These are phyloP conservation scores for Thyatira batis DNA, from an alignment of 2,888 invertebrate species.

Conservation along the genomic window DNA sequence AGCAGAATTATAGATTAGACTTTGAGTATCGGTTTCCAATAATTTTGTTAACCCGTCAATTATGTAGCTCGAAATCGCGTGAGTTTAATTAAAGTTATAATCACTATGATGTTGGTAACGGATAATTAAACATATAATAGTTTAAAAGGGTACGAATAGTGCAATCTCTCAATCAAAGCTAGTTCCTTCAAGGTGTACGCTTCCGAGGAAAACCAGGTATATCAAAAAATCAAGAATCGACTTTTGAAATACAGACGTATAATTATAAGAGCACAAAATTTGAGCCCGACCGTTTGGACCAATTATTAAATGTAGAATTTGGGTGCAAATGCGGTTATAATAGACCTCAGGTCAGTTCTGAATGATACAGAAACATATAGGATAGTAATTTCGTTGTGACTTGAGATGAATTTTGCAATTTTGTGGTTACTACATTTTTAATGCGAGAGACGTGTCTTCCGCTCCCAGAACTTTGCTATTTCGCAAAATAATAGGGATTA, in stretches of 20 bases:
- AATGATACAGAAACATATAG: slow-evolving; percentile 64
- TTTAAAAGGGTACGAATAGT: slow-evolving; percentile 50
- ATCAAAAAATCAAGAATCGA: slow-evolving; percentile 61
- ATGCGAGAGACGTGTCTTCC: slow-evolving; percentile 63
- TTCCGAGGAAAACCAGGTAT: slow-evolving; percentile 68
- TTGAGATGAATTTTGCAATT: slow-evolving; percentile 44
- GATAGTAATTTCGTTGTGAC: slow-evolving; percentile 56
- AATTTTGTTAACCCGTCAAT: not conserved
- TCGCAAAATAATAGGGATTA: slow-evolving; percentile 45
- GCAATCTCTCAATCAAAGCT: slow-evolving; percentile 57
- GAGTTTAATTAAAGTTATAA: slow-evolving; percentile 6
- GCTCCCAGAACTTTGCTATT: slow-evolving; percentile 40
- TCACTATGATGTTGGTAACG: slow-evolving; percentile 28
- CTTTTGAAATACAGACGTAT: slow-evolving; percentile 63
- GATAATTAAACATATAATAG: slow-evolving; percentile 54
- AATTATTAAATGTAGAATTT: slow-evolving; percentile 72
- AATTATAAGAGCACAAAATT: slow-evolving; percentile 77
- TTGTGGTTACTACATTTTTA: slow-evolving; percentile 44
- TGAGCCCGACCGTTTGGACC: slow-evolving; percentile 56
- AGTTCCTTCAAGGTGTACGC: slow-evolving; percentile 27
- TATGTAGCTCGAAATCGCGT: not conserved
- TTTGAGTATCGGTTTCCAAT: not conserved
- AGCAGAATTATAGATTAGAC: not conserved
- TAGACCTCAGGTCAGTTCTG: slow-evolving; percentile 53
- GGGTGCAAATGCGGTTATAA: slow-evolving; percentile 78